These are phyloP conservation scores for Lithophane socia DNA, from an alignment of 2,888 invertebrate species.

Conservation along the genomic window DNA sequence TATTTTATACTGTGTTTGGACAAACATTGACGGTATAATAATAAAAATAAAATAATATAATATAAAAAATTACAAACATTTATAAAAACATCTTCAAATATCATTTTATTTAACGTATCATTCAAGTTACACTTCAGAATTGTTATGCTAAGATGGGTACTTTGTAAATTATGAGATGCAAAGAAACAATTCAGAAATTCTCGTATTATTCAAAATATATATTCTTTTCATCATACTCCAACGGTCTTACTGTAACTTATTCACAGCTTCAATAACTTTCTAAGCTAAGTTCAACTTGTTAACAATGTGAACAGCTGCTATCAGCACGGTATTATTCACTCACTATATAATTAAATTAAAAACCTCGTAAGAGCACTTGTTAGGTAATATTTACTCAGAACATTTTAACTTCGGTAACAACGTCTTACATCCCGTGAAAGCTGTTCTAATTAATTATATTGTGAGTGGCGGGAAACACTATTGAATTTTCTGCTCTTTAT, in stretches of 20 bases:
- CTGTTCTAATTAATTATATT: constrained; percentile 42
- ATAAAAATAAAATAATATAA: too few species aligned
- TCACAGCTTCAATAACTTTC: neutral
- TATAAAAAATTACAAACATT: too few species aligned
- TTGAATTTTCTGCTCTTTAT: constrained; percentile 25
- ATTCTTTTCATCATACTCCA: neutral
- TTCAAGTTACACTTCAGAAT: neutral
- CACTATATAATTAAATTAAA: constrained; percentile 24
- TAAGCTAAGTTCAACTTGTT: constrained; percentile 20
- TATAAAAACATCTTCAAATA: too few species aligned
- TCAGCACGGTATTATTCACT: constrained; percentile 27
- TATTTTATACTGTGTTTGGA: too few species aligned
- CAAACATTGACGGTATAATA: too few species aligned
- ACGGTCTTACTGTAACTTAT: neutral
- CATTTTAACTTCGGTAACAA: constrained; percentile 34
- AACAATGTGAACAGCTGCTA: constrained; percentile 8
- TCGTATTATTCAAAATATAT: neutral
- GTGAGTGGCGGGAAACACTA: constrained; percentile 27
- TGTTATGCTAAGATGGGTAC: neutral
- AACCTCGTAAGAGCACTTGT: constrained; percentile 14
- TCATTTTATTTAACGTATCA: neutral
- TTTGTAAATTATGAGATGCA: neutral
- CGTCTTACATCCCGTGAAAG: constrained; percentile 28
- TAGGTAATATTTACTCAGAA: constrained; percentile 28
- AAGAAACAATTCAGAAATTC: neutral